Conservation (phyloP, 2,888 invertebrate species). For the Pollenia amentaria region DNA sequence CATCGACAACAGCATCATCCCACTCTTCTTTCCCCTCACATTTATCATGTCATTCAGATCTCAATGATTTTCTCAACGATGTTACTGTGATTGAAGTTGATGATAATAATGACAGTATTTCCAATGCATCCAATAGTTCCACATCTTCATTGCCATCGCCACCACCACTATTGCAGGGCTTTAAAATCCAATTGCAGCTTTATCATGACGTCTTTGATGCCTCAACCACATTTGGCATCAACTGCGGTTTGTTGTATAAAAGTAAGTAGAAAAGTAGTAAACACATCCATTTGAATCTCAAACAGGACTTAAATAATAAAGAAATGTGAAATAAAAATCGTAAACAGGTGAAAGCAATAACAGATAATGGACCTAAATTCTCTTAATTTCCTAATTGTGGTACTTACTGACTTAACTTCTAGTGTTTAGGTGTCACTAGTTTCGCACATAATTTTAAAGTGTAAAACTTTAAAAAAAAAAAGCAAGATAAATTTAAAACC, state of each 20-base stretch:
- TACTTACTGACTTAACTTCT: neutral
- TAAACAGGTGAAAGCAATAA: neutral
- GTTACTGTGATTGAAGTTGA: conserved; percentile 75
- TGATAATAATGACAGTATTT: conserved; percentile 53
- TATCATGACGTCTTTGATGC: conserved; percentile 80
- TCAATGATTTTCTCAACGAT: conserved; percentile 77
- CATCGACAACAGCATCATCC: conserved; percentile 14
- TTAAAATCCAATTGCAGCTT: conserved; percentile 77
- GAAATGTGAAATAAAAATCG: neutral
- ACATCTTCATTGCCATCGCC: conserved; percentile 15
- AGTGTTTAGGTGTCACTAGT: no score
- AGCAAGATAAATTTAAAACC: no score
- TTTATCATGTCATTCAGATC: conserved; percentile 74
- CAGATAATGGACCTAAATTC: neutral
- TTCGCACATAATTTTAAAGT: no score
- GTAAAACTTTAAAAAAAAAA: no score
- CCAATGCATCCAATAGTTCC: conserved; percentile 38
- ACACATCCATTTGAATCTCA: neutral
- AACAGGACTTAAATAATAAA: neutral
- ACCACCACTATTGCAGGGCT: conserved; percentile 51
- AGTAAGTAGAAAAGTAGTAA: conserved; percentile 77
- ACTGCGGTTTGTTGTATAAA: conserved; percentile 80
- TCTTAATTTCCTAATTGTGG: conserved; percentile 26
- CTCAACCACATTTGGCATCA: conserved; percentile 76
- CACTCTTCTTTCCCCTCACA: neutral